A percentile compares a stretch with the other conserved stretches of the same genome.
These are phyloP conservation scores for Notolepis coatsorum DNA, from an alignment of 2,797 vertebrate species.

Conservation along the genomic window DNA sequence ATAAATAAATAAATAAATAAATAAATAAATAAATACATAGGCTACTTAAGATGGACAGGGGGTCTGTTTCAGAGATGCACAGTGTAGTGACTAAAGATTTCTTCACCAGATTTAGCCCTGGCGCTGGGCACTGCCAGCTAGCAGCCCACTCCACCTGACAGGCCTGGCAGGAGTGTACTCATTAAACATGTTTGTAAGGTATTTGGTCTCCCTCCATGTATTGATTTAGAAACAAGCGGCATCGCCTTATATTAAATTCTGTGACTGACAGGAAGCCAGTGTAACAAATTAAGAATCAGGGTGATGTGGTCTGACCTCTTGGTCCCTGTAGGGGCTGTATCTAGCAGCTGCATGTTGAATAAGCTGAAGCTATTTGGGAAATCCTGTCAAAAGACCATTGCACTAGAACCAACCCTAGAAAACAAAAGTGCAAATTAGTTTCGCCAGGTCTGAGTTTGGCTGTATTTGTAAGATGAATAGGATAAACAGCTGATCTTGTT, in stretches of 20 bases:
- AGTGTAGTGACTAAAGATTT: no score
- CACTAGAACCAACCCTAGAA: background rate
- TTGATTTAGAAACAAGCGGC: background rate
- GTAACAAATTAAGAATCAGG: background rate
- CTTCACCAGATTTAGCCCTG: no score
- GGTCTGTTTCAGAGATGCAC: no score
- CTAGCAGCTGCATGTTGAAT: background rate
- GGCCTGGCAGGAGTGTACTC: no score
- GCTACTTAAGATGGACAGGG: no score
- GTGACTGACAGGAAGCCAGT: background rate
- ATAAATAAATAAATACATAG: no score
- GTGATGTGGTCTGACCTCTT: background rate
- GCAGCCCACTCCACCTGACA: no score
- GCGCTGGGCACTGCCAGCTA: no score
- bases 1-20: no score
- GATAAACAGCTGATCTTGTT: background rate
- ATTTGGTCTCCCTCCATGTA: background rate
- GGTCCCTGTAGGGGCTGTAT: background rate
- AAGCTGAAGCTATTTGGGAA: background rate
- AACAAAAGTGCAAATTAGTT: background rate
- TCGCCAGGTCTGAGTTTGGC: constrained; percentile 12
- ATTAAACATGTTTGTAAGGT: no score
- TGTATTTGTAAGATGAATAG: constrained; percentile 15
- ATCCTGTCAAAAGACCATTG: background rate
- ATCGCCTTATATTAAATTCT: background rate